Conservation (phyloP, 1,140 invertebrate genomes). For the Centruroides vittatus region DNA sequence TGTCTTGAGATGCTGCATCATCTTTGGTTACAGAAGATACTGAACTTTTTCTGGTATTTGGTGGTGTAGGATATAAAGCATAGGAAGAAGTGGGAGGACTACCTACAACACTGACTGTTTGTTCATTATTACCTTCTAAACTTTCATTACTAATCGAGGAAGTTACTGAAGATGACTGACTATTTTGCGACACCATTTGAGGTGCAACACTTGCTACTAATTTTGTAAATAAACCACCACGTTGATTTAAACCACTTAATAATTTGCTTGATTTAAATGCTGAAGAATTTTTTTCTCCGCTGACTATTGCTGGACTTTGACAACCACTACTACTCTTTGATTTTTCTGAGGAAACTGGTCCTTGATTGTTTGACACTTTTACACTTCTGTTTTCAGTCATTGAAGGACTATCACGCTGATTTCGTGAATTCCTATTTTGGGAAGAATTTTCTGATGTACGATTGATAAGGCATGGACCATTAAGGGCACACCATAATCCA, state of each 20-base stretch:
- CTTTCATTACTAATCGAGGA: constrained; percentile 12
- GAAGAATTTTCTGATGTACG: not conserved
- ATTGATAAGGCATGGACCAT: constrained; percentile 18
- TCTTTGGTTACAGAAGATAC: not conserved
- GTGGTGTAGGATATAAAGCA: constrained; percentile 2
- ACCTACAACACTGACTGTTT: too few species aligned
- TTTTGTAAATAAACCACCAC: constrained; percentile 9
- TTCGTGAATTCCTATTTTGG: too few species aligned
- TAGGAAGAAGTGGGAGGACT: too few species aligned
- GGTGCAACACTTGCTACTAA: constrained; percentile 13
- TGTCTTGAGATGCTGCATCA: not conserved
- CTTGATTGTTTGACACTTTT: not conserved
- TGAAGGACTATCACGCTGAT: too few species aligned
- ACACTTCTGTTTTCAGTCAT: too few species aligned
- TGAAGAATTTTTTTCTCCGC: not conserved
- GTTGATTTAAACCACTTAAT: not conserved
- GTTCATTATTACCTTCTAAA: constrained; percentile 3
- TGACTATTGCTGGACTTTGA: not conserved
- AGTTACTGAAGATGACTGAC: not conserved
- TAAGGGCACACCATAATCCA: constrained; percentile 23
- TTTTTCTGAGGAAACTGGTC: not conserved
- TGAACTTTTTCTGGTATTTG: constrained; percentile 8
- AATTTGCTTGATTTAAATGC: not conserved
- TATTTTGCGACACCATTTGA: not conserved
- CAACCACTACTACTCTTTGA: not conserved